phyloP scores from a whole-genome alignment of 2,888 invertebrate genomes.

The Ctena decussata region DNA sequence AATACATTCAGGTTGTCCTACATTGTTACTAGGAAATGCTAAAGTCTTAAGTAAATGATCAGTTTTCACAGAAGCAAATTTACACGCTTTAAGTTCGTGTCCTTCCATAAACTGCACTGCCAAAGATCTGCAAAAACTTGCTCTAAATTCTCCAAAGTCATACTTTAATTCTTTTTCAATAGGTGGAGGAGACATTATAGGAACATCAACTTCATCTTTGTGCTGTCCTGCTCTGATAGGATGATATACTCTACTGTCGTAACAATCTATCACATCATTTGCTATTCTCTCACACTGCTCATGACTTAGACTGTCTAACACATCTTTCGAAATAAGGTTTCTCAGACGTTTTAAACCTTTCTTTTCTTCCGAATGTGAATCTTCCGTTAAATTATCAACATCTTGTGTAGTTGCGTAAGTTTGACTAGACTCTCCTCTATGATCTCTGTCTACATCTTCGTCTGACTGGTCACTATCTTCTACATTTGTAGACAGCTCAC shows the following conservation, averaged over 20 bases:
- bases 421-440: background rate
- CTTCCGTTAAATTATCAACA: background rate
- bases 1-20: slow-evolving; percentile 10
- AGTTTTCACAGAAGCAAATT: background rate
- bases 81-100: background rate
- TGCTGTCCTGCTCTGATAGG: slow-evolving; percentile 52
- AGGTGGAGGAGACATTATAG: slow-evolving; percentile 49
- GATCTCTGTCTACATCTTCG: background rate
- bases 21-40: background rate
- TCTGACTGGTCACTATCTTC: background rate
- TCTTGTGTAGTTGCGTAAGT: background rate
- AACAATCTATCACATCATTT: slow-evolving; percentile 9
- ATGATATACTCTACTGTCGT: slow-evolving; percentile 17
- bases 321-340: background rate
- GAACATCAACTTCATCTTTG: slow-evolving; percentile 33
- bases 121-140: background rate
- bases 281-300: slow-evolving; percentile 7
- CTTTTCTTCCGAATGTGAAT: background rate
- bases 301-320: background rate
- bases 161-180: slow-evolving; percentile 12
- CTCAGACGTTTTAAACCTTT: background rate
- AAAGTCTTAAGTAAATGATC: background rate
- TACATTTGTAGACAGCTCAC: background rate
- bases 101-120: background rate
- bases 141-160: background rate